Base-by-base conservation (phyloP, 2,113 vertebrate genomes). In the Cricetomys ansorgei region DNA sequence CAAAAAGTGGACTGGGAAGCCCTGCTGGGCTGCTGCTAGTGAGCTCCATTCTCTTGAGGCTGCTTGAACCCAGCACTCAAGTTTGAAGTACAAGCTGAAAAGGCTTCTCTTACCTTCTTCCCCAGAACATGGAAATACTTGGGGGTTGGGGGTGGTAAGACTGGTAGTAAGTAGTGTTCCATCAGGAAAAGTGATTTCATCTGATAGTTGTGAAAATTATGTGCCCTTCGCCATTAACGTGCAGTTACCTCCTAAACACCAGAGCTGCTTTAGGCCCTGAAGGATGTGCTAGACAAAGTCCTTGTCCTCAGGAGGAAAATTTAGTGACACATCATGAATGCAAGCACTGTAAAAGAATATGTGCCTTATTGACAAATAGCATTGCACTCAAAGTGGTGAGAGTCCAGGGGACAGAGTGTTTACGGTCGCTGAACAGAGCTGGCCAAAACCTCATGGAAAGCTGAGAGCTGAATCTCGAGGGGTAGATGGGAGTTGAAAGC, bases 1-100 rank as follows among this genome's bases (percentile, higher is more conserved):
- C n/a, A 70, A 72, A 93, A 86, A 83, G 89, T 1, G 34, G 57
- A 89, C 12, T 43, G 57, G 59, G 69, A 72, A 67, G 92, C 55
- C 55, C 19, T 25, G 5, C 67, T 84, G 84, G 0, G 64, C 64
- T 70, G 6, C 40, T 89, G 72, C 72, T 75, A 55, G 40, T 64
- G 3, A 7, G 76, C 40, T 76, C 84, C 69, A 19, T 48, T 81
- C 80, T 34, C 72, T 85, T 48, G 9, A 72, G 67, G 37, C 64
- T 64, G 16, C 17, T 13, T 87, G 43, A 96, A 77, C 62, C 34
- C 69, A 93, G 2, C 29, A 37, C 55, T 84, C 45, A 34, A 50
- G 34, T 93, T 86, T 94, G 83, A 93, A 93, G 70, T 89, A 84
- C 4, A 62, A 83, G 25, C 27, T 69, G 72, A 59, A 50, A 70